phyloP scores from a whole-genome alignment of 2,113 vertebrate species.

The Pollimyrus isidori region DNA sequence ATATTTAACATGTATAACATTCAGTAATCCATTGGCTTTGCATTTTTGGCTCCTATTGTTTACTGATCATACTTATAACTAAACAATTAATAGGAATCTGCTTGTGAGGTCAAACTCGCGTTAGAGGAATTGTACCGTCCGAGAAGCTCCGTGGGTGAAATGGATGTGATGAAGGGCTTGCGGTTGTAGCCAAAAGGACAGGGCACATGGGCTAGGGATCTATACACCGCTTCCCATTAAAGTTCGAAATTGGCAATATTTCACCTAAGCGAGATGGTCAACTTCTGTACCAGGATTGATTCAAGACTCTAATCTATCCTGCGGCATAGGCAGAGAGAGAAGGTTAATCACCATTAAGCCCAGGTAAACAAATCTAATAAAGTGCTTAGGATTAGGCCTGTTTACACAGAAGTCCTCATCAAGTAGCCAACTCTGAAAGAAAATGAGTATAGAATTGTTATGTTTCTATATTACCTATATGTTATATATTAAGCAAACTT shows the following conservation, averaged over 20 bases:
- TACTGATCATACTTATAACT: background rate
- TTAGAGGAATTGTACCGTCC: background rate
- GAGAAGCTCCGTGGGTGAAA: background rate
- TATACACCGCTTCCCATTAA: background rate
- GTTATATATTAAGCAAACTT: background rate
- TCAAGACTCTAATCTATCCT: background rate
- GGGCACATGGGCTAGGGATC: background rate
- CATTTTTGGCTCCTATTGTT: background rate
- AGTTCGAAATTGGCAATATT: background rate
- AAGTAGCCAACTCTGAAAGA: background rate
- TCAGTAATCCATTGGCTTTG: background rate
- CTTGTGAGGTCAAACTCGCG: background rate
- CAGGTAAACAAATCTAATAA: background rate
- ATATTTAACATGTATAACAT: background rate
- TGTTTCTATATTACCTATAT: background rate
- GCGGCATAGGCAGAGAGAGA: background rate
- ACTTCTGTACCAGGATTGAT: background rate
- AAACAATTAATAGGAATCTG: background rate
- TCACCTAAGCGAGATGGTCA: background rate
- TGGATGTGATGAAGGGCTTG: background rate
- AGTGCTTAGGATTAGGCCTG: background rate
- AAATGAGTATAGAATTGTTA: background rate
- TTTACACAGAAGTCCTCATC: background rate
- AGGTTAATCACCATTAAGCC: background rate
- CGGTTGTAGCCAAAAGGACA: background rate